phyloP scores from a whole-genome alignment of 2,113 vertebrate genomes.

The Cathartes aura region DNA sequence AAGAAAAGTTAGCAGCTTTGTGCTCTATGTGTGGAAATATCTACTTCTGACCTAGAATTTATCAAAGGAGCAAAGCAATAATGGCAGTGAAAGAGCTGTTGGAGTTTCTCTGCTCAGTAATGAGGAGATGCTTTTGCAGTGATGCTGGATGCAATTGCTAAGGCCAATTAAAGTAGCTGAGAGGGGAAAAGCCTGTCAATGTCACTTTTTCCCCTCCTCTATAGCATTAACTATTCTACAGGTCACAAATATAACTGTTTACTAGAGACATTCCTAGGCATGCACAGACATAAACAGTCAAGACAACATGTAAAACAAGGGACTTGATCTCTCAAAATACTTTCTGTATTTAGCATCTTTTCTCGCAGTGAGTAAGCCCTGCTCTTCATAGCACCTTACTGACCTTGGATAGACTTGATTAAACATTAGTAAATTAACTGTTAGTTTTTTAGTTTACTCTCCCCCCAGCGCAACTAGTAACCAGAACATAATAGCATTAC shows the following conservation, averaged over 20 bases:
- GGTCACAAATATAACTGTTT: background rate
- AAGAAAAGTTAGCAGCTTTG: background rate
- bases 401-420: background rate
- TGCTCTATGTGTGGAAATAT: background rate
- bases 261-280: background rate
- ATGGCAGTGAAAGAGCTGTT: background rate
- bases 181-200: background rate
- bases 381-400: background rate
- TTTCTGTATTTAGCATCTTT: background rate
- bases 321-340: background rate
- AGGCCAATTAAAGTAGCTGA: background rate
- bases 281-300: background rate
- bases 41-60: slow-evolving; percentile 4
- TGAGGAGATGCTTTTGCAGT: background rate
- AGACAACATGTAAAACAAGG: background rate
- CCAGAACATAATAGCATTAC: background rate
- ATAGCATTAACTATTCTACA: background rate
- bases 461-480: background rate
- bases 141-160: background rate
- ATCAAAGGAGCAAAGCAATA: slow-evolving; percentile 9
- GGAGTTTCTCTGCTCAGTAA: background rate
- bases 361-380: accelerated
- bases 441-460: background rate
- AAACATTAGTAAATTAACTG: background rate
- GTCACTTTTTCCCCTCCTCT: background rate